Evolutionary conservation across 2,113 vertebrate species (phyloP).

Genomic region (Paracanthobrama guichenoti): DNA sequence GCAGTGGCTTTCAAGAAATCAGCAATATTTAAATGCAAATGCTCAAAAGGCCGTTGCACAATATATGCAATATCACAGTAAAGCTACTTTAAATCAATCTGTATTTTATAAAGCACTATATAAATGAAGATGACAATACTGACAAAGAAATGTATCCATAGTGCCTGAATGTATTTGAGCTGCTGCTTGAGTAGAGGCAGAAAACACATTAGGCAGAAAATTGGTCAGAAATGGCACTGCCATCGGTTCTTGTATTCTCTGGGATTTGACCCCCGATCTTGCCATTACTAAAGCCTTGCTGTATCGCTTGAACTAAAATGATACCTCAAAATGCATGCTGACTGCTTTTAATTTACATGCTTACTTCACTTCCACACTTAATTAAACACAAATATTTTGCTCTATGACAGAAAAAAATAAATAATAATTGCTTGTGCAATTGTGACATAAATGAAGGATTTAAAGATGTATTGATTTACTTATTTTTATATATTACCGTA

Average conservation of each 20-base stretch:
- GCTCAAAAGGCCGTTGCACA: too few relatives aligned
- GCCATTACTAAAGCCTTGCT: not conserved
- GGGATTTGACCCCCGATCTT: not conserved
- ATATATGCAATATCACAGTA: too few relatives aligned
- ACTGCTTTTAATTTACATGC: not conserved
- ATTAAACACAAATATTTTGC: too few relatives aligned
- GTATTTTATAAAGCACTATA: too few relatives aligned
- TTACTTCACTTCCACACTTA: not conserved
- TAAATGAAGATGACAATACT: too few relatives aligned
- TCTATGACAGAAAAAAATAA: too few relatives aligned
- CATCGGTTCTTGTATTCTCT: not conserved
- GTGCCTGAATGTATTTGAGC: too few relatives aligned
- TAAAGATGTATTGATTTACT: too few relatives aligned
- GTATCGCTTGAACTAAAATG: not conserved
- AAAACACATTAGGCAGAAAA: not conserved
- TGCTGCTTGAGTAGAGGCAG: not conserved
- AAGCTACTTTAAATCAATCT: not conserved
- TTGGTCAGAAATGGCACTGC: not conserved
- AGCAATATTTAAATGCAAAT: fast-evolving
- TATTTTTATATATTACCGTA: too few relatives aligned
- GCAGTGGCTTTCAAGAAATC: not conserved
- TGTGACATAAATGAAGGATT: too few relatives aligned
- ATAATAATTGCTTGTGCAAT: too few relatives aligned
- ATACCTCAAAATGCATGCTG: not conserved
- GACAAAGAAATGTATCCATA: too few relatives aligned